phyloP scores from a whole-genome alignment of 2,113 vertebrate species.

The Acrocephalus arundinaceus region DNA sequence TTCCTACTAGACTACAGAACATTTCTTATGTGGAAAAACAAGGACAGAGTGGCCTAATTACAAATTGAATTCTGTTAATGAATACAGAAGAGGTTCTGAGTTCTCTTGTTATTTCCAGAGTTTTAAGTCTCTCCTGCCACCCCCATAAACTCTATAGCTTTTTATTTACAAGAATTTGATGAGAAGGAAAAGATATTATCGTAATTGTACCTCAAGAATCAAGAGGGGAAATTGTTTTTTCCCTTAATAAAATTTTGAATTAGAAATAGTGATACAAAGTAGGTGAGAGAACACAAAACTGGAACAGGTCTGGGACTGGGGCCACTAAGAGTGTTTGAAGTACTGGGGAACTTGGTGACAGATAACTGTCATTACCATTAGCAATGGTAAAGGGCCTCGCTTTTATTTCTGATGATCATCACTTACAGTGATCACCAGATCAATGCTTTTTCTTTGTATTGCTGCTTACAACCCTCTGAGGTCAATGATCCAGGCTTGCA shows the following conservation, averaged over 20 bases:
- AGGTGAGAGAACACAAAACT: not conserved
- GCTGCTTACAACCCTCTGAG: not conserved
- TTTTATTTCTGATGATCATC: not conserved
- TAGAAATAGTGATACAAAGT: not conserved
- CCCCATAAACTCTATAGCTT: not conserved
- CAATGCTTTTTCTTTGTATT: not conserved
- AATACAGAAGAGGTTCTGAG: not conserved
- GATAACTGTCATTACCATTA: not conserved
- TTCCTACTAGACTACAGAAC: not conserved
- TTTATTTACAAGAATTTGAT: not conserved
- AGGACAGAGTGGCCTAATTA: not conserved
- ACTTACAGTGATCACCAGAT: not conserved
- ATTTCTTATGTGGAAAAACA: not conserved
- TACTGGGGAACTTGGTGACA: not conserved
- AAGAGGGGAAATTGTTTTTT: not conserved
- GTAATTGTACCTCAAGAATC: not conserved
- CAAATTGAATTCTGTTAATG: not conserved
- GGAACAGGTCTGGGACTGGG: not conserved
- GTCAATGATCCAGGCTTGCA: not conserved
- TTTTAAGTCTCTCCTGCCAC: not conserved
- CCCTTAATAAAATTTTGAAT: not conserved
- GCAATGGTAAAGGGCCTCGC: not conserved
- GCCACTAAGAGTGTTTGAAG: not conserved
- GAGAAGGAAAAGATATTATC: not conserved
- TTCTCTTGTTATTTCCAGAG: not conserved